These are phyloP conservation scores for Pimpla rufipes DNA, from an alignment of 2,888 invertebrate species.

Conservation along the genomic window DNA sequence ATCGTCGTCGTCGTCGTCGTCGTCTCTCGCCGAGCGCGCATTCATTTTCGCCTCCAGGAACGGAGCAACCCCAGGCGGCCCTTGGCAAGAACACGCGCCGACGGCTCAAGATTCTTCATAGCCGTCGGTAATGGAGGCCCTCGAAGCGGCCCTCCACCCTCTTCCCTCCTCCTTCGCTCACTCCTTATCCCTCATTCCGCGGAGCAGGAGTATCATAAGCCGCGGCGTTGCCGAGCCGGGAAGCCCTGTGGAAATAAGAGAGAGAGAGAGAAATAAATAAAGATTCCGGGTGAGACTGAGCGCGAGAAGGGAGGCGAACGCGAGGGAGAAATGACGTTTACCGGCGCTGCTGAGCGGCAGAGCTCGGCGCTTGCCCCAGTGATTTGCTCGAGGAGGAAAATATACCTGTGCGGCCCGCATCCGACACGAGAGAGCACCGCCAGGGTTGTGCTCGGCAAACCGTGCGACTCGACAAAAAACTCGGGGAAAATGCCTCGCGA, in stretches of 20 bases:
- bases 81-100: constrained; percentile 50
- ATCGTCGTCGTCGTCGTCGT: constrained; percentile 4
- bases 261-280: constrained; percentile 50
- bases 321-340: constrained; percentile 61
- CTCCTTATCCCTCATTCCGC: constrained; percentile 45
- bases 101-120: constrained; percentile 77
- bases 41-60: constrained; percentile 78
- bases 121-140: constrained; percentile 82
- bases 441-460: constrained; percentile 54
- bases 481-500: not conserved
- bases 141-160: constrained; percentile 77
- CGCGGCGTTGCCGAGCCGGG: constrained; percentile 49
- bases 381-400: constrained; percentile 81
- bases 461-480: constrained; percentile 30
- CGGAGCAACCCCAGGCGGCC: constrained; percentile 61
- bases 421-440: constrained; percentile 37
- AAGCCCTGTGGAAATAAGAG: constrained; percentile 38
- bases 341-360: constrained; percentile 55
- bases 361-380: constrained; percentile 66
- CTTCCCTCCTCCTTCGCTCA: constrained; percentile 33
- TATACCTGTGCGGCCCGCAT: constrained; percentile 68
- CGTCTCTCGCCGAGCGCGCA: constrained; percentile 65
- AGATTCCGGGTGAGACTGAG: constrained; percentile 3
- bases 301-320: constrained; percentile 27
- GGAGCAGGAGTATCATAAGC: constrained; percentile 48